Conservation (phyloP, 2,888 invertebrate species). For the Deilephila porcellus region DNA sequence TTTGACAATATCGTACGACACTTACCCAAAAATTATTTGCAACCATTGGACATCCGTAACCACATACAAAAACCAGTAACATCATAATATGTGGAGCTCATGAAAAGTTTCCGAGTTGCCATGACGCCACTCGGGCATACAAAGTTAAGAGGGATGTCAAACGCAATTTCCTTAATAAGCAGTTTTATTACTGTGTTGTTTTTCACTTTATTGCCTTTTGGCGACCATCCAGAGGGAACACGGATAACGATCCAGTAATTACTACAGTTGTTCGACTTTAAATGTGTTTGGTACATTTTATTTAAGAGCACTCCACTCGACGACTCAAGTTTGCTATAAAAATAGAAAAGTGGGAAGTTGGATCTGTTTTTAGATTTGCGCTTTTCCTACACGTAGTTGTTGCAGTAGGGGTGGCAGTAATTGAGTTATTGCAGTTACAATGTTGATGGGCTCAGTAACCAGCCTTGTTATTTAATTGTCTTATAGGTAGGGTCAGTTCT, state of each 20-base stretch:
- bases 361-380: not conserved
- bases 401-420: not conserved
- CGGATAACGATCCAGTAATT: slow-evolving; percentile 55
- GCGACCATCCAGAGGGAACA: slow-evolving; percentile 48
- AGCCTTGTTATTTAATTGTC: too few relatives aligned
- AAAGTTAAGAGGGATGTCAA: slow-evolving; percentile 21
- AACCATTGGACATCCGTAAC: not conserved
- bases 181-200: slow-evolving; percentile 24
- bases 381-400: not conserved
- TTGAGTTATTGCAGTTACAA: not conserved
- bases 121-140: slow-evolving; percentile 8
- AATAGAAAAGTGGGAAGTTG: slow-evolving; percentile 4
- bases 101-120: slow-evolving; percentile 12
- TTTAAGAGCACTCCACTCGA: slow-evolving; percentile 18
- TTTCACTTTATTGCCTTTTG: slow-evolving; percentile 39
- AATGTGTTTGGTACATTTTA: slow-evolving; percentile 26
- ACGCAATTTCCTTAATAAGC: slow-evolving; percentile 24
- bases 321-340: slow-evolving; percentile 23
- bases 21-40: not conserved
- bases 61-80: not conserved
- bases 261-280: slow-evolving; percentile 33
- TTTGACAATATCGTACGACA: too few relatives aligned
- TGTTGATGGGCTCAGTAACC: not conserved
- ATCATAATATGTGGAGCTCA: slow-evolving; percentile 14
- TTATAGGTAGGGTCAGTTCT: too few relatives aligned